Evolutionary conservation across 2,888 invertebrate genomes (phyloP), one percentile per base, ranked within the genome.

Genomic region (Napeogenes sylphis): DNA sequence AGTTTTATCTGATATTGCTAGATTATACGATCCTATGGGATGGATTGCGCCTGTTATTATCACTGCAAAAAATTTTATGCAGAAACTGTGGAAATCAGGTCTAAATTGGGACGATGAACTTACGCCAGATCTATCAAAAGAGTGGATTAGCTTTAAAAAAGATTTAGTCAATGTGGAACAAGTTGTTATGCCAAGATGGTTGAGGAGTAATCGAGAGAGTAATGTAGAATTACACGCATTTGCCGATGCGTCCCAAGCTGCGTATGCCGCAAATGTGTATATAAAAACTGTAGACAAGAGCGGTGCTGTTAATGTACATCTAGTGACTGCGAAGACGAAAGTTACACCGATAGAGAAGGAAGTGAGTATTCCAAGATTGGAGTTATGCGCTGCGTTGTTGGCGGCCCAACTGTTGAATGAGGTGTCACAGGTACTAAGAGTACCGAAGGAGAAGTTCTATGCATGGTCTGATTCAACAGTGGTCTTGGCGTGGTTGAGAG

Each of bases 21-120:
- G n/a, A n/a, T n/a, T 75, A 4, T 75, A 71, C 32, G 73, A 75
- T 57, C 74, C 73, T 0, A 54, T 76, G 4, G 73, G 73, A 2
- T 74, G 73, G 73, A 67, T 73, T 6, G 70, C 74, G 4, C 63
- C 68, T n/a, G 63, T 68, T 10, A 61, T 71, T 33, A 56, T 70
- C 38, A 53, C 3, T 14, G 67, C 66, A 1, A 73, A 73, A 35
- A 61, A 70, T 45, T 62, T 68, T 21, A 70, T 72, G 2, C 70
- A 71, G 59, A 71, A 66, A 51, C 33, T 73, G 13, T 73, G 70
- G 70, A 58, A 64, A 57, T 21, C 60, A 2, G 55, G 59, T 21
- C 32, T 71, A 21, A 60, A 61, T 10, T 70, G 70, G 72, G 70
- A 71, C 59, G 68, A 71, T 13, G 13, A 56, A 10, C 42, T 71